Base-by-base conservation (phyloP, 2,888 invertebrate species). In the Ophion ventricosus region DNA sequence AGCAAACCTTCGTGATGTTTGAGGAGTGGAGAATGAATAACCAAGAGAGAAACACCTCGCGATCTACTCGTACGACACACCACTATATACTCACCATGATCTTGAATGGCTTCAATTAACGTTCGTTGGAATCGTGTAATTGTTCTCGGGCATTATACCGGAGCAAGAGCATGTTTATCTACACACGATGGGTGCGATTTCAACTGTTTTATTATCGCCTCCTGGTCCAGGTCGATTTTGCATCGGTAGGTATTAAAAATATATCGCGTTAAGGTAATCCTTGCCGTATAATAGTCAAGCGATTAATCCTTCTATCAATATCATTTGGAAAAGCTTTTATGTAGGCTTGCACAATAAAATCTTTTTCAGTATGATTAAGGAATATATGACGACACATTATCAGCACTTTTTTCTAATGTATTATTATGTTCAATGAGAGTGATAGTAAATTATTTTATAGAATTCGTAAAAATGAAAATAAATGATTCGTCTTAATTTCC, bases 51-150 rank as follows among this genome's bases (percentile, higher is more conserved):
- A 72, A 25, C 72, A 86, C 84, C 83, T 85, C 89, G 85, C 57
- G 20, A 54, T 56, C 26, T 73, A n/a, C n/a, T n/a, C n/a, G n/a
- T n/a, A 69, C 84, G 80, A 86, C 86, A 84, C 81, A 84, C 86
- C 61, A 57, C 63, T 80, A 61, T 80, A 61, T 29, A 87, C 88
- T 91, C 90, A 87, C 90, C 90, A 90, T 90, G 91, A 92, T 92
- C 91, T 91, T 91, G 89, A 92, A 92, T 92, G 92, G 90, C 90
- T 92, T 92, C 92, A 93, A 93, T 93, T 92, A 93, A 88, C 90
- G 87, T 89, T 91, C 89, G 90, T 91, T 91, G 91, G 91, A 87
- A 88, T 86, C 87, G 82, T 70, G 87, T 90, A 92, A 92, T 93
- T 93, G 92, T 92, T 91, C 92, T 92, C 87, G 87, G 88, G 91